These are phyloP conservation scores for Chymomyza fuscimana DNA, from an alignment of 2,888 invertebrate species.

Conservation along the genomic window DNA sequence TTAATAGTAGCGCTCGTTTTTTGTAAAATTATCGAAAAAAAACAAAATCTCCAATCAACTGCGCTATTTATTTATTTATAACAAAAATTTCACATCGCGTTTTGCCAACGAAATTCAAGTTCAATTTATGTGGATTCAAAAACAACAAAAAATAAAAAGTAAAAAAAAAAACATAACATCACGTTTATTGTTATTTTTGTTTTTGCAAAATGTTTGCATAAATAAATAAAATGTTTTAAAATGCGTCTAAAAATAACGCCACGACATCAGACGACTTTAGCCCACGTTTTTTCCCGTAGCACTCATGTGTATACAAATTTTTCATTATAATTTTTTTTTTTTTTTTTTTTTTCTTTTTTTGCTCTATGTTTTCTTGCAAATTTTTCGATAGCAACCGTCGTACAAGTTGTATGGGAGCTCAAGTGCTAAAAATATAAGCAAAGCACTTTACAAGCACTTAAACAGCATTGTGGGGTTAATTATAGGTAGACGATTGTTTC, in stretches of 20 bases:
- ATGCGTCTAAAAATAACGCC: slow-evolving; percentile 55
- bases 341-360: slow-evolving; percentile 21
- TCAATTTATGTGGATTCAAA: slow-evolving; percentile 36
- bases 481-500: not conserved
- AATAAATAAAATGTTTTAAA: slow-evolving; percentile 49
- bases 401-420: slow-evolving; percentile 31
- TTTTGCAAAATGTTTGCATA: slow-evolving; percentile 42
- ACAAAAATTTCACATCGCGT: slow-evolving; percentile 28
- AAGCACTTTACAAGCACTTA: not conserved
- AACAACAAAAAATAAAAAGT: slow-evolving; percentile 15
- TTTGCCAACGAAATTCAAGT: slow-evolving; percentile 55
- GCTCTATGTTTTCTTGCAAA: slow-evolving; percentile 20
- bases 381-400: too few relatives aligned
- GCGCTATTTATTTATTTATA: slow-evolving; percentile 28
- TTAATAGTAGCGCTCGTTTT: slow-evolving; percentile 29
- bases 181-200: slow-evolving; percentile 55
- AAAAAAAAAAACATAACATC: slow-evolving; percentile 35
- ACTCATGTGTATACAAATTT: slow-evolving; percentile 6
- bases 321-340: too few relatives aligned
- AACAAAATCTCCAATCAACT: not conserved
- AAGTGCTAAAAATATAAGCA: slow-evolving; percentile 55
- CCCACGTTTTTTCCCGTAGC: slow-evolving; percentile 63
- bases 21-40: slow-evolving; percentile 11
- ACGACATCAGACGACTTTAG: slow-evolving; percentile 41
- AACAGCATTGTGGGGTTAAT: not conserved